phyloP scores from a whole-genome alignment of 2,888 invertebrate species.

The Aromia moschata region DNA sequence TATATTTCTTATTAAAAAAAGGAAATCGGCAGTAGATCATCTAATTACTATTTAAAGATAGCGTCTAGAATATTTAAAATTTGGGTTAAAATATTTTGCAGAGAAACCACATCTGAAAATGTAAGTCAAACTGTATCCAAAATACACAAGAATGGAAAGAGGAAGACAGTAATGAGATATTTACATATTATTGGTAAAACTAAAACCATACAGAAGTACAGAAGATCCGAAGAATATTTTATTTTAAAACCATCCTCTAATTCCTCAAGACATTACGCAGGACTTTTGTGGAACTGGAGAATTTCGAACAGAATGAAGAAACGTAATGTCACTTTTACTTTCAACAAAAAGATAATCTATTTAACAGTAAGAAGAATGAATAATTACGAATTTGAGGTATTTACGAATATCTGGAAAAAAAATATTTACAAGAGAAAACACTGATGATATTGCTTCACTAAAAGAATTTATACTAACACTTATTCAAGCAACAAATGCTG shows the following conservation, averaged over 20 bases:
- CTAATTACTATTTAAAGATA: not conserved
- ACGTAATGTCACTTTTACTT: not conserved
- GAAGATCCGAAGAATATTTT: conserved; percentile 5
- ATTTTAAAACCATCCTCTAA: conserved; percentile 15
- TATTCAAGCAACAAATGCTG: not conserved
- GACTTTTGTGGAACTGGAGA: conserved; percentile 22
- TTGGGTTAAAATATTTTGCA: not conserved
- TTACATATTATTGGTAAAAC: too few species aligned
- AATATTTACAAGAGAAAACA: not conserved
- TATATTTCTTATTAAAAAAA: too few species aligned
- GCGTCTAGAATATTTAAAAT: not conserved
- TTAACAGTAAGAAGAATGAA: conserved; percentile 23
- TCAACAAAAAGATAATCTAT: conserved; percentile 14
- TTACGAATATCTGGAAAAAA: not conserved
- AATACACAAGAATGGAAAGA: not conserved
- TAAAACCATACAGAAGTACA: not conserved
- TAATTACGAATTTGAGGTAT: conserved; percentile 9
- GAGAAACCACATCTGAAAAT: not conserved
- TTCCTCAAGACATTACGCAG: conserved; percentile 22
- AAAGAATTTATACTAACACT: conserved; percentile 1
- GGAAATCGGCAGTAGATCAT: too few species aligned
- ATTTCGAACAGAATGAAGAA: conserved; percentile 2
- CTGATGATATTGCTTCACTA: not conserved
- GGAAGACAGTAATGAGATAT: too few species aligned
- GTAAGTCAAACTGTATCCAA: not conserved